Evolutionary conservation across 1,140 invertebrate species (phyloP).

Genomic region (Armadillidium nasatum): DNA sequence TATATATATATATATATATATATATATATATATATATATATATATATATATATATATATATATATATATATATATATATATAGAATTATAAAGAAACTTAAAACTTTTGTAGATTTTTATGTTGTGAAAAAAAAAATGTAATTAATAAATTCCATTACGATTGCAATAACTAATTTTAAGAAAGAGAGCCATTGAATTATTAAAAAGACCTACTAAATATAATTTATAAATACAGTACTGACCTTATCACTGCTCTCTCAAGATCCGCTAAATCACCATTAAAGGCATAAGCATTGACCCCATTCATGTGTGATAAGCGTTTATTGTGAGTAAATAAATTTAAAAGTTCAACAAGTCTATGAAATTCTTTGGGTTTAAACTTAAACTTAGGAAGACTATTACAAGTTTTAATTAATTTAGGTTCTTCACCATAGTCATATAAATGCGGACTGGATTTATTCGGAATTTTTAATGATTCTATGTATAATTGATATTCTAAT

Average conservation of each 20-base stretch:
- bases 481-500: neutral
- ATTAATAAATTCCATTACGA: too few species aligned
- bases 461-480: neutral
- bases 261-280: neutral
- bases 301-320: neutral
- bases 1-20: too few species aligned
- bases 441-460: neutral
- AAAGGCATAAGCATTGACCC: neutral
- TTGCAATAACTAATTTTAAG: too few species aligned
- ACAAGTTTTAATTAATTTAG: neutral
- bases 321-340: neutral
- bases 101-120: too few species aligned
- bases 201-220: too few species aligned
- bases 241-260: neutral
- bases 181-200: too few species aligned
- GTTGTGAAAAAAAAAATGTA: too few species aligned
- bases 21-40: too few species aligned
- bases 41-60: too few species aligned
- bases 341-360: neutral
- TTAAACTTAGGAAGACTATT: neutral
- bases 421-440: neutral
- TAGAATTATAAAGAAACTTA: too few species aligned
- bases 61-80: too few species aligned
- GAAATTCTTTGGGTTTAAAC: neutral
- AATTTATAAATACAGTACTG: neutral